Conservation (phyloP, 2,888 invertebrate genomes). For the Bellardia pandia region DNA sequence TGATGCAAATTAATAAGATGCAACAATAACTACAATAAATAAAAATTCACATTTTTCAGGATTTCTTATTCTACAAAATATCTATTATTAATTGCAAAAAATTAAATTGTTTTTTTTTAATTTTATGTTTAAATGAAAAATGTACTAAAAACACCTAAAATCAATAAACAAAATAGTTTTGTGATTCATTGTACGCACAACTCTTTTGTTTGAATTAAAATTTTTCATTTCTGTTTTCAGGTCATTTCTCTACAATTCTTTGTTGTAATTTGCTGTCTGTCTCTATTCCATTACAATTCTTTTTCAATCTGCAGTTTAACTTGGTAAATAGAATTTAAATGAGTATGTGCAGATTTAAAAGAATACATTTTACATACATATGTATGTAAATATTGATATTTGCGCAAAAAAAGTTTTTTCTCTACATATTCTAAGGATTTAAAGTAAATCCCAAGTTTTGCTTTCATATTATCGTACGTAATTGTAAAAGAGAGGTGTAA, state of each 20-base stretch:
- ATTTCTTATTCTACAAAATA: too few relatives aligned
- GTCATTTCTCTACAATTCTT: constrained; percentile 14
- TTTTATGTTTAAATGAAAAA: too few relatives aligned
- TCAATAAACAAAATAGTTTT: too few relatives aligned
- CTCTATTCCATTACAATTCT: neutral
- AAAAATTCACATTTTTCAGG: too few relatives aligned
- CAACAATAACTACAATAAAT: too few relatives aligned
- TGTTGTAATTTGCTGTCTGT: neutral
- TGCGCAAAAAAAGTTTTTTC: neutral
- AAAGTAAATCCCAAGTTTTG: neutral
- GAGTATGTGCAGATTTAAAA: constrained; percentile 20
- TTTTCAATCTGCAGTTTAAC: neutral
- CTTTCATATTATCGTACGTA: neutral
- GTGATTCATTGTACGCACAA: neutral
- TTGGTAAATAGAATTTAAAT: constrained; percentile 45
- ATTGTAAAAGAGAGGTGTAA: neutral
- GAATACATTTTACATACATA: constrained; percentile 3
- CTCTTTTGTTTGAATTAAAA: constrained; percentile 37
- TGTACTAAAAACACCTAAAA: too few relatives aligned
- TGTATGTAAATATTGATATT: neutral
- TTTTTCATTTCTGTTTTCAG: constrained; percentile 39
- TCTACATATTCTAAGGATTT: neutral
- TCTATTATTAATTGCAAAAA: too few relatives aligned
- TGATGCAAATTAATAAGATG: too few relatives aligned
- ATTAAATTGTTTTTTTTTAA: too few relatives aligned